Percentiles rank a stretch among this genome's conserved stretches.
Evolutionary conservation across 1,140 invertebrate species (phyloP).

Genomic region (Leucophenga varia): DNA sequence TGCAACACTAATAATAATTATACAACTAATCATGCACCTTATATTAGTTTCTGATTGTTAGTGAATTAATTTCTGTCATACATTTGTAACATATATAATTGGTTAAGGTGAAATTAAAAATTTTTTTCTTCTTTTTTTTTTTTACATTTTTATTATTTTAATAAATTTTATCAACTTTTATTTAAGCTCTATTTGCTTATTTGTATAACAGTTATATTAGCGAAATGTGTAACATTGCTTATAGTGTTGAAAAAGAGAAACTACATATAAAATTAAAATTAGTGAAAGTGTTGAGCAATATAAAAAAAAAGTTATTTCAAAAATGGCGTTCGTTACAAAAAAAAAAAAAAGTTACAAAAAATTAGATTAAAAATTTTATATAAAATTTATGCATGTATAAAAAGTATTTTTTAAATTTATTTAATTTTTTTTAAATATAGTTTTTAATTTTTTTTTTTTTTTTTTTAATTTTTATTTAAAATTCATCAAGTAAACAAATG

Average conservation of each 20-base stretch:
- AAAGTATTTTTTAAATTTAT: too few relatives aligned
- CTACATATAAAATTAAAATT: too few relatives aligned
- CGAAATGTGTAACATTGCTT: too few relatives aligned
- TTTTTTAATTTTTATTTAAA: neutral
- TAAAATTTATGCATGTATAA: slow-evolving; percentile 20
- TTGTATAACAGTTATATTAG: too few relatives aligned
- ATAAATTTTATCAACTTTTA: slow-evolving; percentile 6
- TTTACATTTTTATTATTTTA: too few relatives aligned
- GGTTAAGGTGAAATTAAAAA: slow-evolving; percentile 26
- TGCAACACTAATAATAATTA: too few relatives aligned
- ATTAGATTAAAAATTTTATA: slow-evolving; percentile 21
- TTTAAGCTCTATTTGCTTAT: slow-evolving; percentile 8
- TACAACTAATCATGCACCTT: too few relatives aligned
- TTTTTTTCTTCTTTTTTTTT: slow-evolving; percentile 11
- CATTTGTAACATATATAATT: slow-evolving; percentile 18
- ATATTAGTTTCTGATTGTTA: too few relatives aligned
- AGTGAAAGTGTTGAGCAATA: too few relatives aligned
- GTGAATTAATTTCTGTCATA: slow-evolving; percentile 5
- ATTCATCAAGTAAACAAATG: slow-evolving; percentile 13
- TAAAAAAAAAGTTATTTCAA: neutral
- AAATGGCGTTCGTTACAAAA: slow-evolving; percentile 36
- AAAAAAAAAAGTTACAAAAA: slow-evolving; percentile 17
- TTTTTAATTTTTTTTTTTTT: slow-evolving; percentile 12
- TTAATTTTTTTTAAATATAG: too few relatives aligned
- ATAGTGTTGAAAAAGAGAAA: too few relatives aligned